Percentiles rank a stretch among this genome's conserved stretches.
Evolutionary conservation across 2,888 invertebrate species (phyloP).

Genomic region (Mycogona germanica): DNA sequence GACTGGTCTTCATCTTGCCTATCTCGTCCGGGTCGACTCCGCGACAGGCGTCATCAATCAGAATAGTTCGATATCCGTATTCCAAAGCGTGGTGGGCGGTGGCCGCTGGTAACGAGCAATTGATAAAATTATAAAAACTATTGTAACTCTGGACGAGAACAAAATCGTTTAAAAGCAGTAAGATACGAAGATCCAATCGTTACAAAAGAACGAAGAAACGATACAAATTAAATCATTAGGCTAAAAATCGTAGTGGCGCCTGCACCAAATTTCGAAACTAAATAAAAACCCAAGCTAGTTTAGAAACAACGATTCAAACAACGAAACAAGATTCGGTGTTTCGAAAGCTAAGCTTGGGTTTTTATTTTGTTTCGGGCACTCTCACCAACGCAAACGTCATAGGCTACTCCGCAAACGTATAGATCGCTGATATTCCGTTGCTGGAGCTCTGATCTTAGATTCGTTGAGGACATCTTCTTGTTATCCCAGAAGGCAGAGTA

Average conservation of each 20-base stretch:
- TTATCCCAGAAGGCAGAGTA: conserved; percentile 99
- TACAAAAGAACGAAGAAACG: no score
- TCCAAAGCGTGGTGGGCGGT: conserved; percentile 82
- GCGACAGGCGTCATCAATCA: conserved; percentile 81
- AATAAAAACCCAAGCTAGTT: no score
- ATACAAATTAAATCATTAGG: no score
- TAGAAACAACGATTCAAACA: neutral
- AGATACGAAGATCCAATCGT: neutral
- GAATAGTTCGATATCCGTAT: conserved; percentile 74
- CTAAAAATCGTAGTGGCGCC: no score
- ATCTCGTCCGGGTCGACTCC: conserved; percentile 79
- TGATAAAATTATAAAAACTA: no score
- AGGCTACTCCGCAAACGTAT: conserved; percentile 87
- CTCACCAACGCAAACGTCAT: conserved; percentile 86
- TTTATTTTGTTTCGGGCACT: no score
- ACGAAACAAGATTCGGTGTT: neutral
- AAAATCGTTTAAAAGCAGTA: neutral
- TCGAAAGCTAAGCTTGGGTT: neutral
- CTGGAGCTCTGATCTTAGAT: conserved; percentile 64
- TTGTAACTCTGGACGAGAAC: no score
- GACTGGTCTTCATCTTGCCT: conserved; percentile 61
- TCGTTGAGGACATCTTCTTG: conserved; percentile 76
- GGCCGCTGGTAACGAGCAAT: no score
- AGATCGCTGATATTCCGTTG: conserved; percentile 75
- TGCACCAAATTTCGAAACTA: no score